Evolutionary conservation across 2,113 vertebrate species (phyloP).

Genomic region (Bufo bufo): DNA sequence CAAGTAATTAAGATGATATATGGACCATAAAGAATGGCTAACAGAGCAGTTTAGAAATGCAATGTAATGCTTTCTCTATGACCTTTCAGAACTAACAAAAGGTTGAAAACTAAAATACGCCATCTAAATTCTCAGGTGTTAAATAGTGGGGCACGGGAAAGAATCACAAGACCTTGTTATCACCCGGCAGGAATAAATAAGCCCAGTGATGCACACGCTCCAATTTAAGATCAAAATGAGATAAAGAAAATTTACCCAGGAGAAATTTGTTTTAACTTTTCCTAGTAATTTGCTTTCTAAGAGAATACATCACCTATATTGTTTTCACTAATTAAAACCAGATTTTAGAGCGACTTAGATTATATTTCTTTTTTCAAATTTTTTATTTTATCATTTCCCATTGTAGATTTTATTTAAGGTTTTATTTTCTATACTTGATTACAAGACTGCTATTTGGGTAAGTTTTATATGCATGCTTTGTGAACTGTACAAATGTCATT

Average conservation of each 20-base stretch:
- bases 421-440: too few species aligned
- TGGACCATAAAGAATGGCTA: slow-evolving; percentile 56
- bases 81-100: slow-evolving; percentile 54
- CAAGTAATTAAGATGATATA: slow-evolving; percentile 56
- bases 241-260: background rate
- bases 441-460: too few species aligned
- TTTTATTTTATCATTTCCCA: too few species aligned
- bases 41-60: slow-evolving; percentile 55
- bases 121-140: slow-evolving; percentile 41
- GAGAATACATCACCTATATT: too few species aligned
- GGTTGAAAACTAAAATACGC: slow-evolving; percentile 43
- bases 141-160: background rate
- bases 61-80: slow-evolving; percentile 22
- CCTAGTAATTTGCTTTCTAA: background rate
- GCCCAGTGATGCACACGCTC: background rate
- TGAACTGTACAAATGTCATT: too few species aligned
- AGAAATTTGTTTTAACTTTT: background rate
- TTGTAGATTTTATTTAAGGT: too few species aligned
- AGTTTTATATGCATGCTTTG: too few species aligned
- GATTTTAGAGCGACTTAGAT: too few species aligned
- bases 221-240: background rate
- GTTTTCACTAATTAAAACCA: too few species aligned
- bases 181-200: background rate
- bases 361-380: too few species aligned
- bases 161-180: slow-evolving; percentile 39